Evolutionary conservation across 2,797 vertebrate genomes (phyloP).

Genomic region (Pseudomugil tenellus): DNA sequence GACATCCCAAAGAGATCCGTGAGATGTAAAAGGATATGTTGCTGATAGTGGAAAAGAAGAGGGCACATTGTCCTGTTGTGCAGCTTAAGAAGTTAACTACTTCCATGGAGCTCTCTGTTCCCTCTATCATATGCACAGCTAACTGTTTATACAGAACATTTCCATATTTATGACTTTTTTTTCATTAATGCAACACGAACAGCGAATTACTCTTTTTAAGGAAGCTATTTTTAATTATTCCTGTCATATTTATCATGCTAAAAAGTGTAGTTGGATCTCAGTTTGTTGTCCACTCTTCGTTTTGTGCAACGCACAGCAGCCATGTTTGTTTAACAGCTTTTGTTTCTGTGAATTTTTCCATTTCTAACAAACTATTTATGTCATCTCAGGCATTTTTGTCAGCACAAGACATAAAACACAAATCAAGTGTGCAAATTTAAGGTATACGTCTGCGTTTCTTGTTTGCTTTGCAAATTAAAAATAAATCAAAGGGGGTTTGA

Average conservation of each 20-base stretch:
- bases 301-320: neutral
- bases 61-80: too few species aligned
- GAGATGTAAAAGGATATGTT: too few species aligned
- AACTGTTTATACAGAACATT: too few species aligned
- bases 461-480: conserved; percentile 14
- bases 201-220: too few species aligned
- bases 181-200: too few species aligned
- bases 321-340: neutral
- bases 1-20: too few species aligned
- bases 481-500: conserved; percentile 31
- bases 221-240: neutral
- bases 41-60: too few species aligned
- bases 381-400: neutral
- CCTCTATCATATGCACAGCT: too few species aligned
- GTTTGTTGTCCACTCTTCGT: neutral
- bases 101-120: too few species aligned
- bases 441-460: neutral
- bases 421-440: conserved; percentile 10
- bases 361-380: neutral
- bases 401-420: conserved; percentile 4
- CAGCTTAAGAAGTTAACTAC: too few species aligned
- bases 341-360: neutral
- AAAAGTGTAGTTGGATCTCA: too few species aligned
- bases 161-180: too few species aligned
- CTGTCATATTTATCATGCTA: neutral